A percentile compares a stretch with the other conserved stretches of the same genome.
phyloP scores from a whole-genome alignment of 2,797 vertebrate genomes.

The Remorina albescens region DNA sequence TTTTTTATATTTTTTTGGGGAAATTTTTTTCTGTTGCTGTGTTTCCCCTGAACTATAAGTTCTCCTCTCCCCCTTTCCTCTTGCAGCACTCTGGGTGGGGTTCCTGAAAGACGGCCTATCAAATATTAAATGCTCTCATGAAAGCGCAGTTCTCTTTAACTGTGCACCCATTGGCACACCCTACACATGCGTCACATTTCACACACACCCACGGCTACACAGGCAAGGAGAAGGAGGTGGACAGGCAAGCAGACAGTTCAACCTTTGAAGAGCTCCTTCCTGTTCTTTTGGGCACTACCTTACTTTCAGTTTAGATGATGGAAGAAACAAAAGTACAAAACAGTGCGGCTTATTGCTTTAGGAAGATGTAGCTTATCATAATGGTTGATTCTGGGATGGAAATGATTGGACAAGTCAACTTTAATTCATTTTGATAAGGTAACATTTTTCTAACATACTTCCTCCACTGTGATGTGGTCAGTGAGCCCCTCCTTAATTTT shows the following conservation, averaged over 20 bases:
- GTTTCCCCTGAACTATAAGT: constrained; percentile 6
- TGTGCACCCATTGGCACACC: constrained; percentile 35
- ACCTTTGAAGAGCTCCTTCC: constrained; percentile 61
- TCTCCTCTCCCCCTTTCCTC: constrained; percentile 17
- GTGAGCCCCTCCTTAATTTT: constrained; percentile 49
- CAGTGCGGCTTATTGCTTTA: constrained; percentile 33
- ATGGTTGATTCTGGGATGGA: constrained; percentile 27
- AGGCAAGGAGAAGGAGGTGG: constrained; percentile 20
- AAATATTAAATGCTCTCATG: constrained; percentile 73
- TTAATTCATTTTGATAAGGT: constrained; percentile 63
- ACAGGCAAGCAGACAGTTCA: constrained; percentile 49
- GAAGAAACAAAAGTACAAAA: constrained; percentile 49
- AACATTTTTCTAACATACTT: constrained; percentile 50
- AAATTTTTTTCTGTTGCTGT: constrained; percentile 4
- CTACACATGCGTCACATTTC: background rate
- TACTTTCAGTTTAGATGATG: constrained; percentile 54
- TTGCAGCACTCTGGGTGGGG: constrained; percentile 24
- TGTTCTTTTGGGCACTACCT: constrained; percentile 40
- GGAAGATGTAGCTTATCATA: constrained; percentile 2
- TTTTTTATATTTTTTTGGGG: constrained; percentile 1
- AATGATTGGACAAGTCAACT: constrained; percentile 45
- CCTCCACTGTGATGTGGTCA: background rate
- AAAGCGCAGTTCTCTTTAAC: constrained; percentile 60
- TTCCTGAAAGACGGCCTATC: constrained; percentile 66
- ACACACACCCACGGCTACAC: constrained; percentile 4